Percentiles rank a stretch among this genome's conserved stretches.
phyloP scores from a whole-genome alignment of 2,888 invertebrate genomes.

The Pyrrhia umbra region DNA sequence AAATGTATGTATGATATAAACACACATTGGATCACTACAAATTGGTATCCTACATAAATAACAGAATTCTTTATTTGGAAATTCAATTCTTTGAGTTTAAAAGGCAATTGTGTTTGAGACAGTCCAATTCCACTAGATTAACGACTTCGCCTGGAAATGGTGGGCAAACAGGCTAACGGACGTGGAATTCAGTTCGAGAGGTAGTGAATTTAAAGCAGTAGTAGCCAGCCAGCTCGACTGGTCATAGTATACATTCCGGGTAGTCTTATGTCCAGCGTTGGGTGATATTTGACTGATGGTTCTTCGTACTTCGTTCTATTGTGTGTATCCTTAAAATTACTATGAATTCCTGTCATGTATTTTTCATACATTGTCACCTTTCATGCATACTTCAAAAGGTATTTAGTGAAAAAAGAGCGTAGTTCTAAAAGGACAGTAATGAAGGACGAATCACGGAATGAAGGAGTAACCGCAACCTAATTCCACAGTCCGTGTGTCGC shows the following conservation, averaged over 20 bases:
- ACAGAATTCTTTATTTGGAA: constrained; percentile 33
- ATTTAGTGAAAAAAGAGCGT: not conserved
- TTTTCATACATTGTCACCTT: not conserved
- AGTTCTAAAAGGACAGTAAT: constrained; percentile 43
- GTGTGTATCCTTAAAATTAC: no score
- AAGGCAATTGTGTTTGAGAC: constrained; percentile 54
- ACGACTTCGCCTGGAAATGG: constrained; percentile 28
- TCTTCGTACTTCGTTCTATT: no score
- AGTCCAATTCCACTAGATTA: constrained; percentile 49
- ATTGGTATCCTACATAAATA: constrained; percentile 10
- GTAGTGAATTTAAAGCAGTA: not conserved
- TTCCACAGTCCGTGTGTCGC: constrained; percentile 64
- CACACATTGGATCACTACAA: not conserved
- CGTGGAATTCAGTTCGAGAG: constrained; percentile 2
- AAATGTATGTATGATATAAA: no score
- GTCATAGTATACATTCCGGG: not conserved
- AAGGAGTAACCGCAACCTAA: constrained; percentile 60
- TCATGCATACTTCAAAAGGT: not conserved
- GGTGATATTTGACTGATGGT: not conserved
- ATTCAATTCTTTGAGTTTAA: constrained; percentile 50
- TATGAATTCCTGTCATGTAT: not conserved
- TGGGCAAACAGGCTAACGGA: constrained; percentile 2
- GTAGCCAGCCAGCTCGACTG: not conserved
- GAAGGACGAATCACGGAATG: constrained; percentile 55
- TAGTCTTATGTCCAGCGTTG: not conserved